Percentiles rank a stretch among this genome's conserved stretches.
These are phyloP conservation scores for Ariopsis seemanni DNA, from an alignment of 2,113 vertebrate genomes.

Conservation along the genomic window DNA sequence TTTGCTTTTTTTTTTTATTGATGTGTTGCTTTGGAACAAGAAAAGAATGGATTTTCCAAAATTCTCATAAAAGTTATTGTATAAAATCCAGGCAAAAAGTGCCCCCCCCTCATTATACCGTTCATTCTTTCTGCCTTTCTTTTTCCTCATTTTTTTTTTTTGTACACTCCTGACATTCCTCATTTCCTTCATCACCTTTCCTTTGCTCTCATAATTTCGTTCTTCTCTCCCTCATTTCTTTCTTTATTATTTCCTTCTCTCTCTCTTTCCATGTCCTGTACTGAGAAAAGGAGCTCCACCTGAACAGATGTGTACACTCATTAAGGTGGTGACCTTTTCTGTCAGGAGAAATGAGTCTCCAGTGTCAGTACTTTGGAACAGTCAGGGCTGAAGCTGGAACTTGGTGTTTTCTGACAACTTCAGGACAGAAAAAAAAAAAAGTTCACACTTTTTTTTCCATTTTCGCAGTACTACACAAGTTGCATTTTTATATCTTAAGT, in stretches of 20 bases:
- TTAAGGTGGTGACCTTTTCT: background rate
- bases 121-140: background rate
- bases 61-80: background rate
- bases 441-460: too few species aligned
- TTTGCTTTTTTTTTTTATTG: background rate
- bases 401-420: background rate
- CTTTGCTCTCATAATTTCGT: background rate
- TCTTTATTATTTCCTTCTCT: background rate
- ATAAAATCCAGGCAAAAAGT: background rate
- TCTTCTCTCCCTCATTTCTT: background rate
- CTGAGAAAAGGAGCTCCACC: background rate
- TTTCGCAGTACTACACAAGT: background rate
- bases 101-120: too few species aligned
- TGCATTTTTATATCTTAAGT: background rate
- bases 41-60: background rate
- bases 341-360: too few species aligned
- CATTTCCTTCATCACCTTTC: background rate
- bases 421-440: background rate
- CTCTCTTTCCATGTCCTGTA: background rate
- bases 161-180: rapidly evolving
- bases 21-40: background rate
- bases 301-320: background rate
- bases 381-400: too few species aligned
- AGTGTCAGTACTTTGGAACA: too few species aligned
- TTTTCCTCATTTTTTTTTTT: background rate